These are phyloP conservation scores for Agelas oroides DNA, from an alignment of 37 sponge, comb jelly and placozoan species.

Conservation along the genomic window DNA sequence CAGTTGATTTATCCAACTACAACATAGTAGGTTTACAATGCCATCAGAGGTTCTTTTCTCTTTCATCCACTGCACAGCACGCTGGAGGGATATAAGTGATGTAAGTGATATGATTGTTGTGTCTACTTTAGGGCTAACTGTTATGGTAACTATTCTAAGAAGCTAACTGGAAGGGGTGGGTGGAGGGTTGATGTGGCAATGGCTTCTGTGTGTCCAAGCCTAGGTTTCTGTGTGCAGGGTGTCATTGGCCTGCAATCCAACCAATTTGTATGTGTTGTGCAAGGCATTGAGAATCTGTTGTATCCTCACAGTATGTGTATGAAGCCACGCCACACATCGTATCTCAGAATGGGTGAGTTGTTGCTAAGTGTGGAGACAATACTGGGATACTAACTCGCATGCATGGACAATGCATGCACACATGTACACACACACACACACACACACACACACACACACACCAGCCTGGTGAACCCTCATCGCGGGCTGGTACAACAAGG, in stretches of 20 bases:
- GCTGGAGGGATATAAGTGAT: slow-evolving; percentile 41
- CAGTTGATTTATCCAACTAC: background rate
- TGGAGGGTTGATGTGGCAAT: no score
- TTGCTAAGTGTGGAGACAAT: background rate
- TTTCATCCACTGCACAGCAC: slow-evolving; percentile 1
- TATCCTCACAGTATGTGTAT: slow-evolving; percentile 33
- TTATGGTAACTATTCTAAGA: no score
- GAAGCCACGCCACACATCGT: slow-evolving; percentile 16
- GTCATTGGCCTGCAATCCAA: no score
- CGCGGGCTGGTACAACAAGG: slow-evolving; percentile 41
- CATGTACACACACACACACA: no score
- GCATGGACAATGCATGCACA: no score
- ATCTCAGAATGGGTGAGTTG: slow-evolving; percentile 49
- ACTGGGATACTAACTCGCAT: no score
- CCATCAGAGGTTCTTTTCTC: background rate
- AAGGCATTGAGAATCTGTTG: no score
- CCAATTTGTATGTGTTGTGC: background rate
- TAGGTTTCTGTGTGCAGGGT: no score
- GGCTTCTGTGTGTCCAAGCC: no score
- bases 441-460: background rate
- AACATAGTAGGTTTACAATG: no score
- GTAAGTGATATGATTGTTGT: background rate
- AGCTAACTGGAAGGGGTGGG: no score
- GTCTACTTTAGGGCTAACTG: no score
- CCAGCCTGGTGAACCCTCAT: slow-evolving; percentile 22